Evolutionary conservation across 2,888 invertebrate species (phyloP).

Genomic region (Agriopis leucophaearia): DNA sequence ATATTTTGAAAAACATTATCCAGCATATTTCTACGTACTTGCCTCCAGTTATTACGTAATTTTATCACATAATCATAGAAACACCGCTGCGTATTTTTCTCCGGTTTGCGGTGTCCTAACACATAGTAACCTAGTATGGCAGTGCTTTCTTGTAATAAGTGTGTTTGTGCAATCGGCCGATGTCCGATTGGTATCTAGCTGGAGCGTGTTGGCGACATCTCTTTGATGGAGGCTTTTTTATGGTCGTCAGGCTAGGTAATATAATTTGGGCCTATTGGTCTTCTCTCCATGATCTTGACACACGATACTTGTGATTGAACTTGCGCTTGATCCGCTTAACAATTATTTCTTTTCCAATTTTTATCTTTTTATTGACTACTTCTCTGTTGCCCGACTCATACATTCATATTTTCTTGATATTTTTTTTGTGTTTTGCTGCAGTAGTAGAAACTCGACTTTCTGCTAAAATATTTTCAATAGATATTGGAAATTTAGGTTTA

Average conservation of each 20-base stretch:
- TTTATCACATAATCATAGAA: constrained; percentile 38
- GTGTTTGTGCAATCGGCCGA: constrained; percentile 40
- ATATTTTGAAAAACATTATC: not conserved
- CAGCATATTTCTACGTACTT: not conserved
- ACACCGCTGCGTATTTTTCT: constrained; percentile 27
- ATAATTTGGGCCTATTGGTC: not conserved
- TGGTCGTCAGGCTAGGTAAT: too few species aligned
- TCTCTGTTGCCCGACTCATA: too few species aligned
- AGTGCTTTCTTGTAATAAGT: constrained; percentile 42
- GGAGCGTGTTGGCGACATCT: constrained; percentile 30
- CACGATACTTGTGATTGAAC: not conserved
- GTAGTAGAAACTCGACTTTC: too few species aligned
- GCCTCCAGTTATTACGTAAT: constrained; percentile 17
- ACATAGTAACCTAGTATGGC: constrained; percentile 28
- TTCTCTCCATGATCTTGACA: not conserved
- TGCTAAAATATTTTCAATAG: too few species aligned
- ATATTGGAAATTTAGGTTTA: too few species aligned
- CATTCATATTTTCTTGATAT: too few species aligned
- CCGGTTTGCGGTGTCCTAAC: constrained; percentile 27
- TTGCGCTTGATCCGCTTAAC: not conserved
- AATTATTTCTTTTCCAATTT: not conserved
- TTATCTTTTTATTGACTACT: too few species aligned
- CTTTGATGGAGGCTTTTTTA: constrained; percentile 8
- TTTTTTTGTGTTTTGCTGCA: too few species aligned
- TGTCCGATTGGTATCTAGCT: constrained; percentile 26